Evolutionary conservation across 2,113 vertebrate genomes (phyloP), one percentile per base, ranked within the genome.

Genomic region (Paraplagusia blochii): DNA sequence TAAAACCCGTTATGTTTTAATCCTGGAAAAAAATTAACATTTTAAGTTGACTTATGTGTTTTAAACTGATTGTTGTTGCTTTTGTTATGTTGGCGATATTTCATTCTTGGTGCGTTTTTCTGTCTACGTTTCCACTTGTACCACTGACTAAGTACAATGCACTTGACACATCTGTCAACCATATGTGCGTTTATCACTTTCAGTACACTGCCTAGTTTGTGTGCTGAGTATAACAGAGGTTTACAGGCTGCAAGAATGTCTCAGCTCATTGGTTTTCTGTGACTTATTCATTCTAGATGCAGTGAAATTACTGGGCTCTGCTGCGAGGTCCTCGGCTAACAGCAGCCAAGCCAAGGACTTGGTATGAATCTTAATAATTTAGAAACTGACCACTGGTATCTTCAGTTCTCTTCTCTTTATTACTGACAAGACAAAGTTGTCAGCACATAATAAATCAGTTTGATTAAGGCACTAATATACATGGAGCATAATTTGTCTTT

Each of bases 241-340:
- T 76, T 81, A 81, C 80, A 84, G 67, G 82, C 55, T 48, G 66
- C 50, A 83, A 83, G 86, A 90, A 90, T 90, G 77, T 86, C 69
- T 71, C 72, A 72, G 72, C 59, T 58, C 57, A 60, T 69, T 82
- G 80, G 72, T 65, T 88, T 83, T 87, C 84, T 69, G 79, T 71
- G 59, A 76, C 52, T 8, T 44, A 67, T 34, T 65, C 46, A 54
- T 18, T 14, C 52, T 48, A 56, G 46, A 58, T 17, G 36, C 63
- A 61, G 43, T 42, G 2, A 29, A 29, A 29, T 18, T 12, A 11
- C 46, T 52, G 47, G 60, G 55, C 49, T 58, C 57, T 49, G 58
- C 53, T 49, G 58, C 53, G 60, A 65, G 58, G 56, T 48, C 34
- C 18, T 56, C 46, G 46, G 13, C 19, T 16, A 7, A 47, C 5